phyloP scores from a whole-genome alignment of 2,113 vertebrate genomes.

The Gymnogyps californianus region DNA sequence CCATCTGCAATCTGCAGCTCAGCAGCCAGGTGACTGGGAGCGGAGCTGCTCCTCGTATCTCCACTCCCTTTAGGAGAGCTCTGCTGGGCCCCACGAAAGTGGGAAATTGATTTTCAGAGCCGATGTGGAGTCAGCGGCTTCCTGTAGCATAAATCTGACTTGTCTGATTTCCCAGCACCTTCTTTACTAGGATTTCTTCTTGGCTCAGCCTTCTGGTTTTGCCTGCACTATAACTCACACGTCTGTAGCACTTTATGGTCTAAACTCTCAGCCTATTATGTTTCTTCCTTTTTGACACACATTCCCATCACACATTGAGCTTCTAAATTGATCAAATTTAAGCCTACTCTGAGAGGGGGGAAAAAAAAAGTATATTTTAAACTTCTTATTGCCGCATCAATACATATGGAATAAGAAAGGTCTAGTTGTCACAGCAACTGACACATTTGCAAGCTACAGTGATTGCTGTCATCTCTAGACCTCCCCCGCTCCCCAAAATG shows the following conservation, averaged over 20 bases:
- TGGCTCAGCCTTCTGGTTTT: background rate
- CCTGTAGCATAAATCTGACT: background rate
- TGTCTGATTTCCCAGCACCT: background rate
- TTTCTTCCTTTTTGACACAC: background rate
- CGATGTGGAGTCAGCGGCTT: background rate
- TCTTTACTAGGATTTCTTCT: background rate
- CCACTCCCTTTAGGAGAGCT: background rate
- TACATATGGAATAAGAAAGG: background rate
- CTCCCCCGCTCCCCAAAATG: background rate
- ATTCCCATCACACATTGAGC: background rate
- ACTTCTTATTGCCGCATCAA: background rate
- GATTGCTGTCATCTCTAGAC: background rate
- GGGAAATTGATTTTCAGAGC: conserved; percentile 27
- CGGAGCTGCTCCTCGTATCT: background rate
- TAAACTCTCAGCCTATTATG: background rate
- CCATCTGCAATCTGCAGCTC: background rate
- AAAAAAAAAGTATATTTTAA: background rate
- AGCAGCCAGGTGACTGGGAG: background rate
- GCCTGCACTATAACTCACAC: background rate
- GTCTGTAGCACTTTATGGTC: background rate
- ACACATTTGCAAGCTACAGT: background rate
- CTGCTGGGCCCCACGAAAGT: background rate
- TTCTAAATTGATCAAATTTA: background rate
- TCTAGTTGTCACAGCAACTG: background rate
- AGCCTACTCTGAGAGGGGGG: background rate